Evolutionary conservation across 2,113 vertebrate species (phyloP).

Genomic region (Cervus canadensis): DNA sequence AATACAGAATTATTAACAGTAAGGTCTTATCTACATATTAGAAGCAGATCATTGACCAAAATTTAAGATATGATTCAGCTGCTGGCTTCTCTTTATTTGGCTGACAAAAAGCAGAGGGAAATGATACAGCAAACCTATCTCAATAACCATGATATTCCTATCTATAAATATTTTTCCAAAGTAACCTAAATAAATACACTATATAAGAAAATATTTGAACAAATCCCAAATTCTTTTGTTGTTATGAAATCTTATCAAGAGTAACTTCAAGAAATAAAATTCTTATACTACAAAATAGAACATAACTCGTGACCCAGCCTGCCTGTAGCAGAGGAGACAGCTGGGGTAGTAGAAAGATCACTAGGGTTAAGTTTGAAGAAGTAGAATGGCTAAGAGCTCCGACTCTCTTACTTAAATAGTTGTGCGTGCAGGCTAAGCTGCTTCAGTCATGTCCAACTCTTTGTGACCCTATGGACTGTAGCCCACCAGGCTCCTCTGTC

Average conservation of each 20-base stretch:
- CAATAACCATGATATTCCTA: neutral
- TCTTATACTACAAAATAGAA: neutral
- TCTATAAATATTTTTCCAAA: neutral
- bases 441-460: neutral
- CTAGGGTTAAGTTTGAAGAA: neutral
- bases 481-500: neutral
- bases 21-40: neutral
- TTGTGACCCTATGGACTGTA: neutral
- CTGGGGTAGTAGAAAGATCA: neutral
- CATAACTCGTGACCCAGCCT: neutral
- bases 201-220: constrained; percentile 8
- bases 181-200: constrained; percentile 25
- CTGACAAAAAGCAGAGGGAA: constrained; percentile 15
- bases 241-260: neutral
- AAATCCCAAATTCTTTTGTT: constrained; percentile 3
- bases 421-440: neutral
- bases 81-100: neutral
- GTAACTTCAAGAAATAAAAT: constrained; percentile 8
- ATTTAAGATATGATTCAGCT: neutral
- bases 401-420: neutral
- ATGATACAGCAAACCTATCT: neutral
- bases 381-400: neutral
- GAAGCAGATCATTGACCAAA: neutral
- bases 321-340: neutral
- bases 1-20: neutral